phyloP scores from a whole-genome alignment of 1,140 invertebrate genomes.

The Drosophila nannoptera region DNA sequence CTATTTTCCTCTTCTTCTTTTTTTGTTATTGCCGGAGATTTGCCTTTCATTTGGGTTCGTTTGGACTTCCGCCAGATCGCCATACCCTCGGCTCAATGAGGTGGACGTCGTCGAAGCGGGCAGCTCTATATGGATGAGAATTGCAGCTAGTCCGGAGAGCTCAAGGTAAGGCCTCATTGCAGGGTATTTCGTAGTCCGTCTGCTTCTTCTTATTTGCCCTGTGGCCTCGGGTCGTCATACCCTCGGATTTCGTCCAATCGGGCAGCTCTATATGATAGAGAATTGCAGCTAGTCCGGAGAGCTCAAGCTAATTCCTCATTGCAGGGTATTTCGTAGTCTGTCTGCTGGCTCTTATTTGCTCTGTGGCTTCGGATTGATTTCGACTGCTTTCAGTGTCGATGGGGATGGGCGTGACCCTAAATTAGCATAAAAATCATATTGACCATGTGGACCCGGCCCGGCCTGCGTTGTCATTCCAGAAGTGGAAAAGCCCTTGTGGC shows the following conservation, averaged over 20 bases:
- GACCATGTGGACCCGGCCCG: conserved; percentile 48
- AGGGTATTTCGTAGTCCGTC: conserved; percentile 1
- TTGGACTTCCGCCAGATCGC: conserved; percentile 10
- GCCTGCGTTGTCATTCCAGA: conserved; percentile 12
- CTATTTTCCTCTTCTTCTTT: conserved; percentile 1
- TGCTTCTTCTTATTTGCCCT: not conserved
- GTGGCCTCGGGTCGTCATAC: too few relatives aligned
- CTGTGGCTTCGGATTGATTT: conserved; percentile 34
- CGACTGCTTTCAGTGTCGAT: conserved; percentile 42
- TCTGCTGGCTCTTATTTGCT: not conserved
- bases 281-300: too few relatives aligned
- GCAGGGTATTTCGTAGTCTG: conserved; percentile 1
- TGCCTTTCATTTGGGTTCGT: conserved; percentile 53
- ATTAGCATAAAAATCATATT: conserved; percentile 78
- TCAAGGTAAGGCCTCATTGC: not conserved
- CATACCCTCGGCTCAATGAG: conserved; percentile 8
- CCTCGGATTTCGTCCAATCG: too few relatives aligned
- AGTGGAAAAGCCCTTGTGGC: not conserved
- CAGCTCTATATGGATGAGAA: too few relatives aligned
- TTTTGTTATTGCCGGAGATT: conserved; percentile 41
- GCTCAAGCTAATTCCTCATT: not conserved
- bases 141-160: too few relatives aligned
- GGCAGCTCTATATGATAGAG: too few relatives aligned
- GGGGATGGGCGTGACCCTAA: conserved; percentile 68
- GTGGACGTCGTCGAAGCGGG: not conserved